Evolutionary conservation across 1,140 invertebrate genomes (phyloP), one percentile per base, ranked within the genome.

Genomic region (Carcinoscorpius rotundicauda): DNA sequence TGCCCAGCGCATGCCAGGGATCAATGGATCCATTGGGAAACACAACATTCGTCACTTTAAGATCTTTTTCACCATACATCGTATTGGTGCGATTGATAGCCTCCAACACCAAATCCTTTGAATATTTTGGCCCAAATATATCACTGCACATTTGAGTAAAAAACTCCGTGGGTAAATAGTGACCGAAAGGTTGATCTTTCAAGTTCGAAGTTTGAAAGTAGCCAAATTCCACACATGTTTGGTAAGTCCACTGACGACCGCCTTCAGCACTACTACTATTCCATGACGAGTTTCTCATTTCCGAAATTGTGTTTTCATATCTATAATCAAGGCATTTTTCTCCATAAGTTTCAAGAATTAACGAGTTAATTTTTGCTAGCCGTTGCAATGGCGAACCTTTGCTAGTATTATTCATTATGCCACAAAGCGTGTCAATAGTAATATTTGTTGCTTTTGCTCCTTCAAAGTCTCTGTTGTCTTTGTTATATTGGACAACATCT

Each of bases 181-280:
- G 78, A 0, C 90, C 87, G 74, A 95, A 95, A 8, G 88, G 79
- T 72, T 87, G 83, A 1, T 82, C 77, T 50, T 81, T 78, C 3
- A 82, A 82, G 9, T 85, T 84, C 0, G 92, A 93, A 0, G 89
- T 91, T 80, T 97, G 92, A 77, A 87, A 97, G 73, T 91, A 97
- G 49, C 92, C 93, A 77, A 96, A 97, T 76, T 97, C 93, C n/a
- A 87, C 91, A 75, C 93, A 97, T 0, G 91, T 95, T 76, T 96
- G 92, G 74, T 93, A 96, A n/a, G 82, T 87, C 93, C 93, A 96
- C 73, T 92, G 89, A 2, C 90, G 83, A 6, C 64, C 64, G 9
- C 58, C 63, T 49, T 64, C 63, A 58, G n/a, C 57, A 11, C 2
- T 57, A 10, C 67, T 29, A 29, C 29, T 29, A 29, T 29, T 52